Evolutionary conservation across 2,797 vertebrate species (phyloP).

Genomic region (Bovichtus variegatus): DNA sequence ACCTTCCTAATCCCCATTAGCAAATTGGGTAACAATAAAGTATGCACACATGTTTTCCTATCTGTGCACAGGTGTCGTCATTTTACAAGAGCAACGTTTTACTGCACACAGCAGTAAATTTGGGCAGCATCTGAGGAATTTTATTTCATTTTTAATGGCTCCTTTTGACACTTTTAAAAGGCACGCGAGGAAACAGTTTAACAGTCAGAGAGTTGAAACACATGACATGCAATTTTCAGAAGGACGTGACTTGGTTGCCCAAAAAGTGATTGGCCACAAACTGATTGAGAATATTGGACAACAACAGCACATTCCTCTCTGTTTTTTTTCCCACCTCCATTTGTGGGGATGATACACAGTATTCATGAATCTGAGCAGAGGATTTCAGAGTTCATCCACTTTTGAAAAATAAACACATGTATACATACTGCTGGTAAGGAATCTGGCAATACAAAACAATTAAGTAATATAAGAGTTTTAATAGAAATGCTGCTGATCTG

Average conservation of each 20-base stretch:
- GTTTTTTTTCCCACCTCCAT: not conserved
- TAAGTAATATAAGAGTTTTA: not conserved
- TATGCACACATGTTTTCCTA: not conserved
- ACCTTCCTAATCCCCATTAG: not conserved
- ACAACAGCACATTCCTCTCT: not conserved
- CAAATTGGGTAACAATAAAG: constrained; percentile 13
- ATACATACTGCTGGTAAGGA: not conserved
- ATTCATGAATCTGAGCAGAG: not conserved
- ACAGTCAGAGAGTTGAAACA: constrained; percentile 5
- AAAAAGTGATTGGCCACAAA: not conserved
- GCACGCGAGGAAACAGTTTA: not conserved
- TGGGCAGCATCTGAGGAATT: constrained; percentile 23
- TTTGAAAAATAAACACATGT: not conserved
- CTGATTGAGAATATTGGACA: not conserved
- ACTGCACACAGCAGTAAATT: constrained; percentile 22
- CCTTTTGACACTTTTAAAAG: constrained; percentile 35
- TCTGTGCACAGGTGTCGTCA: constrained; percentile 24
- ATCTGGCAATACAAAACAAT: not conserved
- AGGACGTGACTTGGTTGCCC: not conserved
- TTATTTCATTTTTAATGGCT: constrained; percentile 29
- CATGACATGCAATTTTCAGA: constrained; percentile 12
- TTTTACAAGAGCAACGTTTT: constrained; percentile 33
- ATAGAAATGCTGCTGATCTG: not conserved
- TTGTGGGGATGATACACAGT: not conserved
- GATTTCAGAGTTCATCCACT: not conserved